A percentile compares a stretch with the other conserved stretches of the same genome.
Conservation (phyloP, 2,113 vertebrate species). For the Pao palembangensis region DNA sequence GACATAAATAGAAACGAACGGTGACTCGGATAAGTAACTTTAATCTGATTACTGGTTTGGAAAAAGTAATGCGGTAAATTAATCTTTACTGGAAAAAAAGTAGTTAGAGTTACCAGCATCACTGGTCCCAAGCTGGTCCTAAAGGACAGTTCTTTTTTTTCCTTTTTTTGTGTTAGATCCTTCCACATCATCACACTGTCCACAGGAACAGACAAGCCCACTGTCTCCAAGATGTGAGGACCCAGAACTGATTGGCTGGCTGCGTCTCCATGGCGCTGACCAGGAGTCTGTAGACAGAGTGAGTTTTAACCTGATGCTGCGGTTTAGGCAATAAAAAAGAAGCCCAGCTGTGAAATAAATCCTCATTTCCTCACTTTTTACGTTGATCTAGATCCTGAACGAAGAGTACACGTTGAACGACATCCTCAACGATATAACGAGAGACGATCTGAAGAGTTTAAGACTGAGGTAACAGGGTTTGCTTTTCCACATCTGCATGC, state of each 20-base stretch:
- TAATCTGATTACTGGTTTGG: no score
- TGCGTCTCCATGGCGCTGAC: constrained; percentile 82
- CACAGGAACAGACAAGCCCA: constrained; percentile 23
- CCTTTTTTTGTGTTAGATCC: constrained; percentile 66
- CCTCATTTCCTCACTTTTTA: not conserved
- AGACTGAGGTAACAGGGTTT: constrained; percentile 81
- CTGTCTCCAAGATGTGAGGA: constrained; percentile 64
- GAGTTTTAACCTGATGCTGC: constrained; percentile 25
- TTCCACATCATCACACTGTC: constrained; percentile 53
- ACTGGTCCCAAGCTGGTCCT: no score
- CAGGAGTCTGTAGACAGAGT: constrained; percentile 88
- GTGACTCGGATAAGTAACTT: no score
- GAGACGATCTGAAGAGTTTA: constrained; percentile 93
- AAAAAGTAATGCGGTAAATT: no score
- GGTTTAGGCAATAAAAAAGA: no score
- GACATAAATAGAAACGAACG: no score
- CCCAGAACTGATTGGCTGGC: constrained; percentile 83
- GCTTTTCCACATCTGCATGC: not conserved
- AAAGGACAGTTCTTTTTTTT: not conserved
- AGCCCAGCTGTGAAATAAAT: no score
- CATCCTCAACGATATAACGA: constrained; percentile 86
- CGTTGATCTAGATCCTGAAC: constrained; percentile 70
- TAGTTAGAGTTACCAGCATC: no score
- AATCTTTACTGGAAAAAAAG: no score
- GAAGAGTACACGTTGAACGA: constrained; percentile 90